A percentile compares a stretch with the other conserved stretches of the same genome.
Evolutionary conservation across 2,888 invertebrate genomes (phyloP).

Genomic region (Acanthococcus lagerstroemiae): DNA sequence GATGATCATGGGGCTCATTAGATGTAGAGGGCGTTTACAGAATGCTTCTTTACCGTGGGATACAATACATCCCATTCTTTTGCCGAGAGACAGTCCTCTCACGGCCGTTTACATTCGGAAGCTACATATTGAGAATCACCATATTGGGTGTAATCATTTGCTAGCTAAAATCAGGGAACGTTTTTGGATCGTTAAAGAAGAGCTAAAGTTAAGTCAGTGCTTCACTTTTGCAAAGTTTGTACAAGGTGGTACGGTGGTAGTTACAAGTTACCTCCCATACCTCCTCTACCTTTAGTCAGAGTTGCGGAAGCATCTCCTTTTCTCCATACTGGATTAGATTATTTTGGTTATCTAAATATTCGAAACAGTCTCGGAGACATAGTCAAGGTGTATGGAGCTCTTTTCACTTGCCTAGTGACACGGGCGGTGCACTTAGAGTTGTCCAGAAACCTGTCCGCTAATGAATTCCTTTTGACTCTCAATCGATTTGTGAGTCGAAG

Average conservation of each 20-base stretch:
- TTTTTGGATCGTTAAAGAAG: background rate
- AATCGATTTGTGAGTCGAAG: background rate
- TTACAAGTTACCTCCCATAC: background rate
- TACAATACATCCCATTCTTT: background rate
- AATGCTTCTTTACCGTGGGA: background rate
- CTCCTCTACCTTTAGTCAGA: background rate
- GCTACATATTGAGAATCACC: background rate
- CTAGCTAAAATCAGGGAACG: background rate
- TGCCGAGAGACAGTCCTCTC: background rate
- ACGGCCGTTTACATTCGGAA: background rate
- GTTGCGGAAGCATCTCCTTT: background rate
- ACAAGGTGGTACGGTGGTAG: conserved; percentile 1
- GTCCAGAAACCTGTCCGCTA: background rate
- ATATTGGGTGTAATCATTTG: conserved; percentile 2
- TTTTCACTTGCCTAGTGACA: conserved; percentile 3
- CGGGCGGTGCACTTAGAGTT: background rate
- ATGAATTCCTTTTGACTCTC: background rate
- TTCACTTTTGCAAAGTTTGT: background rate
- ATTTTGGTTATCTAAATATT: background rate
- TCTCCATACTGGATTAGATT: background rate
- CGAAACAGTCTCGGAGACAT: background rate
- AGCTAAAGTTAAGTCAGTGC: background rate
- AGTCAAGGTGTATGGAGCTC: background rate
- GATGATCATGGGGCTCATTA: background rate
- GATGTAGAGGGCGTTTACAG: conserved; percentile 2